These are phyloP conservation scores for Drymonia ruficornis DNA, from an alignment of 2,888 invertebrate species.

Conservation along the genomic window DNA sequence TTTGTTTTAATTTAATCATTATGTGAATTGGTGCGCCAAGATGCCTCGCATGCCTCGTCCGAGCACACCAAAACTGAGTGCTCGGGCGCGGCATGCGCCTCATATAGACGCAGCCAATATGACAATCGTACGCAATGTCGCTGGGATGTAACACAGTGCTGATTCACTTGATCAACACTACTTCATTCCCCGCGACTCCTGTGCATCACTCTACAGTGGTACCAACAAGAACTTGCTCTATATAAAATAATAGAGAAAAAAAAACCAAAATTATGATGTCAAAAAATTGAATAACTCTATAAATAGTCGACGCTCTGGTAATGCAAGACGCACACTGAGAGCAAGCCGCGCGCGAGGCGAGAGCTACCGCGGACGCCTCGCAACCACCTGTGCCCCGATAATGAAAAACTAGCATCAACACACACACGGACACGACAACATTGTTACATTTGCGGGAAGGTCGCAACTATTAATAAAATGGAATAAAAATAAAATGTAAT, in stretches of 20 bases:
- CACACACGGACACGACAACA: slow-evolving; percentile 40
- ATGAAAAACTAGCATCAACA: slow-evolving; percentile 19
- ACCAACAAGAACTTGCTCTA: neutral
- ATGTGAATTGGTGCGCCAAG: too few species aligned
- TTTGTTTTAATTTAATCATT: too few species aligned
- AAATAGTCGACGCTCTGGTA: slow-evolving; percentile 13
- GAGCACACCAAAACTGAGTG: too few species aligned
- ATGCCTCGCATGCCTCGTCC: too few species aligned
- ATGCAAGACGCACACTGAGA: slow-evolving; percentile 13
- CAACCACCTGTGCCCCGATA: slow-evolving; percentile 1
- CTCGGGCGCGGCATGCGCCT: too few species aligned
- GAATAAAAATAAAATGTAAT: slow-evolving; percentile 78
- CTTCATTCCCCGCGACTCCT: too few species aligned
- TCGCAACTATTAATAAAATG: slow-evolving; percentile 47
- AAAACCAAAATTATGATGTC: slow-evolving; percentile 20
- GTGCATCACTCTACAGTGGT: too few species aligned
- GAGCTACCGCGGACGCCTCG: neutral
- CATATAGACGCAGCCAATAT: too few species aligned
- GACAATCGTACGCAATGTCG: too few species aligned
- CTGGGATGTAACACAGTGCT: too few species aligned
- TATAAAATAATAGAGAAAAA: slow-evolving; percentile 7
- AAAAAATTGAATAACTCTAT: slow-evolving; percentile 18
- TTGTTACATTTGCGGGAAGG: slow-evolving; percentile 54
- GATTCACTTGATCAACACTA: too few species aligned
- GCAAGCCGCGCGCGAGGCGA: neutral